Conservation (phyloP, 2,888 invertebrate genomes). For the Dasysyrphus albostriatus region DNA sequence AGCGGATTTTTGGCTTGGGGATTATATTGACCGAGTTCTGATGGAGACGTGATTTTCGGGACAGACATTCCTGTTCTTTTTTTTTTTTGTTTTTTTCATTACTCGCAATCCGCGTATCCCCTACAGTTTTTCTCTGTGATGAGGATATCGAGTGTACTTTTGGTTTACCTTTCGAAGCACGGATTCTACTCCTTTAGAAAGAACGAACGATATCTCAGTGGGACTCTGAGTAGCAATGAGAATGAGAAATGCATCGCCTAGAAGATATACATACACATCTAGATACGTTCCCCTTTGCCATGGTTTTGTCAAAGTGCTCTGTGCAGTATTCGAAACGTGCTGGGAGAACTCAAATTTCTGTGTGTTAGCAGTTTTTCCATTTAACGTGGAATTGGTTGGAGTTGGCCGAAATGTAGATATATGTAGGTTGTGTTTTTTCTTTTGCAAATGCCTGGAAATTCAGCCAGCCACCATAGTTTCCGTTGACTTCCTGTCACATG, state of each 20-base stretch:
- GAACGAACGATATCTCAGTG: slow-evolving; percentile 29
- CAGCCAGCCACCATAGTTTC: slow-evolving; percentile 39
- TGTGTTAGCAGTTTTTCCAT: slow-evolving; percentile 14
- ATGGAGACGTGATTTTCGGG: slow-evolving; percentile 66
- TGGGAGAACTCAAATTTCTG: slow-evolving; percentile 40
- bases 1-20: slow-evolving; percentile 59
- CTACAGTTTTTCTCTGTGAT: slow-evolving; percentile 1
- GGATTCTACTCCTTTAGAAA: slow-evolving; percentile 18
- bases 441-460: slow-evolving; percentile 20
- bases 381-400: neutral
- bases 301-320: slow-evolving; percentile 47
- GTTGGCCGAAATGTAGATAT: slow-evolving; percentile 7
- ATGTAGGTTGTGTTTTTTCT: neutral
- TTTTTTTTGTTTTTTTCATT: neutral
- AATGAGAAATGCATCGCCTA: slow-evolving; percentile 11
- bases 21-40: slow-evolving; percentile 73
- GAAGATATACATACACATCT: neutral
- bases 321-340: slow-evolving; percentile 57
- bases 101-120: slow-evolving; percentile 9
- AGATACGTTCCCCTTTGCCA: slow-evolving; percentile 5
- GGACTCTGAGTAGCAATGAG: slow-evolving; percentile 11
- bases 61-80: slow-evolving; percentile 17
- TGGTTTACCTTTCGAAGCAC: slow-evolving; percentile 36
- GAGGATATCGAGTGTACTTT: slow-evolving; percentile 27
- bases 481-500: slow-evolving; percentile 18